These are phyloP conservation scores for Sarotherodon lohbergeri DNA, from an alignment of 2,113 vertebrate genomes.

Conservation along the genomic window DNA sequence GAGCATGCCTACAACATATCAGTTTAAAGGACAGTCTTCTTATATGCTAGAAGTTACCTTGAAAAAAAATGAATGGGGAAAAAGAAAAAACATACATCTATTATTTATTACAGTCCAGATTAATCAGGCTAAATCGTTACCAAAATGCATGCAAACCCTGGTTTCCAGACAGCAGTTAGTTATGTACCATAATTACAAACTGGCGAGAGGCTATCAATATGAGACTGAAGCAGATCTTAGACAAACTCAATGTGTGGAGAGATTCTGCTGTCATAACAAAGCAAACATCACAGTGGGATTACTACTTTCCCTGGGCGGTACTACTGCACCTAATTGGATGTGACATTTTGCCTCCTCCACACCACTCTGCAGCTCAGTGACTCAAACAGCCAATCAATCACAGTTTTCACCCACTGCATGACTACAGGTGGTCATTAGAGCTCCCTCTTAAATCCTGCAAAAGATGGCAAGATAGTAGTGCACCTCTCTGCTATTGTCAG, in stretches of 20 bases:
- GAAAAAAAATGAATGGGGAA: neutral
- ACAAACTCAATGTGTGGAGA: slow-evolving; percentile 33
- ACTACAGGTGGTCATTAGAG: slow-evolving; percentile 18
- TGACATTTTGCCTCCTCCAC: slow-evolving; percentile 51
- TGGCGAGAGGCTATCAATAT: neutral
- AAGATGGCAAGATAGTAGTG: neutral
- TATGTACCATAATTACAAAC: slow-evolving; percentile 18
- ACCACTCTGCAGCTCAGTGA: slow-evolving; percentile 23
- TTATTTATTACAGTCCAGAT: neutral
- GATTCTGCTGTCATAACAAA: slow-evolving; percentile 47
- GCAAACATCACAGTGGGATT: slow-evolving; percentile 49
- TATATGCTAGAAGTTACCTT: neutral
- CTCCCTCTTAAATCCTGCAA: neutral
- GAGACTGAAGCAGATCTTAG: slow-evolving; percentile 11
- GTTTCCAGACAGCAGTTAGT: neutral
- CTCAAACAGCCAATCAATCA: slow-evolving; percentile 54
- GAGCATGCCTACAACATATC: neutral
- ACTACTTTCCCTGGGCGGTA: slow-evolving; percentile 22
- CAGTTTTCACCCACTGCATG: neutral
- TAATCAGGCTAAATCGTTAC: neutral
- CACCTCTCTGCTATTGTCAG: neutral
- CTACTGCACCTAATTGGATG: slow-evolving; percentile 48
- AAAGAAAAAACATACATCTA: neutral
- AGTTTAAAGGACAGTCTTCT: neutral
- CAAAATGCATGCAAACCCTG: neutral